Percentiles rank a stretch among this genome's conserved stretches.
Conservation (phyloP, 2,113 vertebrate genomes). For the Gymnarchus niloticus region DNA sequence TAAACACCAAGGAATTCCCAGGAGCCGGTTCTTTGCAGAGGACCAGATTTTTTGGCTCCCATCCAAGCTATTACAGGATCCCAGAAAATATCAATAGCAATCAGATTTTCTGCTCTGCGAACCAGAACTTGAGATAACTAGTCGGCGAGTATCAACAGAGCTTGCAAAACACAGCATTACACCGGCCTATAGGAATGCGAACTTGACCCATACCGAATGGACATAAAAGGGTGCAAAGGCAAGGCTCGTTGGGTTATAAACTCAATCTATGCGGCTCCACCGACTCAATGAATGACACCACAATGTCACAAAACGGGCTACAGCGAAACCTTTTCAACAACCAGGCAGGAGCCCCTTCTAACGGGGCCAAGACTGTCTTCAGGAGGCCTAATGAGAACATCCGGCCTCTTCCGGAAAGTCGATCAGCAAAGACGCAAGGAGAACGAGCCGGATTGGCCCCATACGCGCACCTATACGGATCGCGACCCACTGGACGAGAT, state of each 20-base stretch:
- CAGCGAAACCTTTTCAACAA: neutral
- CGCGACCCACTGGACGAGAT: neutral
- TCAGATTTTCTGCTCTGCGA: slow-evolving; percentile 53
- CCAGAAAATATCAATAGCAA: slow-evolving; percentile 46
- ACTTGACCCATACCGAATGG: slow-evolving; percentile 48
- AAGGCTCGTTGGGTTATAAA: slow-evolving; percentile 30
- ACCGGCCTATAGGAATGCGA: slow-evolving; percentile 59
- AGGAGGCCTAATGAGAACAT: neutral
- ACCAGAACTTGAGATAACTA: slow-evolving; percentile 55
- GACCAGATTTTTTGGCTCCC: slow-evolving; percentile 36
- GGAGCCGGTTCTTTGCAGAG: neutral
- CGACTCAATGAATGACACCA: neutral
- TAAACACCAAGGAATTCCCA: neutral
- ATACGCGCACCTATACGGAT: neutral
- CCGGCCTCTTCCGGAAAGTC: neutral
- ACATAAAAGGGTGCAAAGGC: slow-evolving; percentile 43
- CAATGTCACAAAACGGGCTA: neutral
- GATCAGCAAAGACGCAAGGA: too few relatives aligned
- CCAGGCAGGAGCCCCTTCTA: neutral
- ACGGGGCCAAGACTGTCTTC: neutral
- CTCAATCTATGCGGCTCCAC: slow-evolving; percentile 27
- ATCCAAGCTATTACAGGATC: slow-evolving; percentile 45
- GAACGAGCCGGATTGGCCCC: neutral
- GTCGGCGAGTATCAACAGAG: slow-evolving; percentile 55
- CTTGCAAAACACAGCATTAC: slow-evolving; percentile 61